Evolutionary conservation across 2,797 vertebrate genomes (phyloP), one percentile per base, ranked within the genome.

Genomic region (Typhlichthys subterraneus): DNA sequence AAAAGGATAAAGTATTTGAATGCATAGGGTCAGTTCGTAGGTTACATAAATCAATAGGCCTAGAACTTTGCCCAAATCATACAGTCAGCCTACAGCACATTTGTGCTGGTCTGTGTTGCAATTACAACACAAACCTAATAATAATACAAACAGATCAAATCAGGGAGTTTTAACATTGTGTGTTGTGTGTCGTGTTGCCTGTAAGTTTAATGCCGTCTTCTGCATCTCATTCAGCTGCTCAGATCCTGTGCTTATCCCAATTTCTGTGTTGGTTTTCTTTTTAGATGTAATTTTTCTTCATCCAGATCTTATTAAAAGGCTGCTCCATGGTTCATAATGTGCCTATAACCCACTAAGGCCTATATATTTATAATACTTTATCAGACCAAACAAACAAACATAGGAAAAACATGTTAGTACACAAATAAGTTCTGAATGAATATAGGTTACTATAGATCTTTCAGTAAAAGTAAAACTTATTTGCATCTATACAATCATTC

Each of bases 101-200:
- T 38, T 7, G 33, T 38, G 33, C 33, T 9, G 33, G 33, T 38
- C 33, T 9, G 33, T 38, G 33, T 38, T 38, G 33, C 33, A 38
- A 38, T 38, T 7, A 38, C 33, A 38, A 38, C 33, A 38, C 6
- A 38, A 38, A 38, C 65, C 52, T 75, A 71, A 67, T 7, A 38
- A 38, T 9, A 38, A 38, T 9, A 86, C 71, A 87, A 91, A 87
- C 66, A 84, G 59, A 69, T 57, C 70, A 77, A 73, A 66, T 62
- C 57, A 69, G 57, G 75, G 79, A 84, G 82, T 93, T 94, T 91
- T 86, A 93, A 91, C 87, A 91, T 19, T 19, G 2, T 19, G 2
- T 19, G 19, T 19, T 17, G 17, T 17, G 17, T 17, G 17, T 17
- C 19, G 0, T 19, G 90, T 82, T 93, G 89, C 80, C 81, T 76